Conservation (phyloP, 1,140 invertebrate genomes). For the Drosophila miranda region DNA sequence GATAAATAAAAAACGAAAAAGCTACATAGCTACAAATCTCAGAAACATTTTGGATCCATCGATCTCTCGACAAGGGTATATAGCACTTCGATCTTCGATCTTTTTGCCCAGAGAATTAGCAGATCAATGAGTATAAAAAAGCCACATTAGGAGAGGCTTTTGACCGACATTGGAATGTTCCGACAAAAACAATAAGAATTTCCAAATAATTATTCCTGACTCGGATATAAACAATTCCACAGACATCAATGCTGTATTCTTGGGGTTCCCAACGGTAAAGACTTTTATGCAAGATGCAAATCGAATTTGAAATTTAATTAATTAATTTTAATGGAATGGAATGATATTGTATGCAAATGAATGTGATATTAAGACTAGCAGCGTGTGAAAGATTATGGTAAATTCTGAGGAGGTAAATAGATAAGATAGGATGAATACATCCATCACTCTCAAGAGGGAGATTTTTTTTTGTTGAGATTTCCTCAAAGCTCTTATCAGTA, state of each 20-base stretch:
- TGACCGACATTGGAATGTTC: conserved; percentile 36
- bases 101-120: neutral
- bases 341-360: neutral
- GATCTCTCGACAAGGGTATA: no score
- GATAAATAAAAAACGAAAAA: no score
- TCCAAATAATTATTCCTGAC: conserved; percentile 8
- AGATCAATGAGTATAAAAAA: conserved; percentile 1
- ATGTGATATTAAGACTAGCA: no score
- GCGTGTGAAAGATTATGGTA: no score
- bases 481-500: no score
- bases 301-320: neutral
- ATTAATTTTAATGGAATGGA: neutral
- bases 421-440: no score
- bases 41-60: no score
- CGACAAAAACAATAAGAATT: neutral
- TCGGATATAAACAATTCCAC: conserved; percentile 4
- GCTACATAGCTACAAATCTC: no score
- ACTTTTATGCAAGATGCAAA: conserved; percentile 1
- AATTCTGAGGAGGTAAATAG: no score
- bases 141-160: conserved; percentile 22
- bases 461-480: no score
- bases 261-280: neutral
- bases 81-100: neutral
- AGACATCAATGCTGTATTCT: neutral
- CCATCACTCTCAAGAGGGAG: no score